phyloP scores from a whole-genome alignment of 2,797 vertebrate species.

The Sandelia bainsii region DNA sequence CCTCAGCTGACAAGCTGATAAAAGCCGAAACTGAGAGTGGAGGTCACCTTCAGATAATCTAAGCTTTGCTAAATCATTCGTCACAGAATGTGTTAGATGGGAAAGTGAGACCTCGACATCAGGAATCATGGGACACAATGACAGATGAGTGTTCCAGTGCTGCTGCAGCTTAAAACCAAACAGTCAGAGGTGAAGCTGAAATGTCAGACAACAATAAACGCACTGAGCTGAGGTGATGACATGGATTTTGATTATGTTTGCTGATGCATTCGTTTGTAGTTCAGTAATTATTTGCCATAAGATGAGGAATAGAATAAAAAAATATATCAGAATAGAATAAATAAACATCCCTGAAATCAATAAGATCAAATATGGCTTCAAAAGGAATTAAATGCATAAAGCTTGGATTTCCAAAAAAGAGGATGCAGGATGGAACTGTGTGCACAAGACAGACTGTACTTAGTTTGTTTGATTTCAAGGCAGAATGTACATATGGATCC shows the following conservation, averaged over 20 bases:
- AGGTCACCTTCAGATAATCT: conserved; percentile 69
- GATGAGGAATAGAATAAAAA: too few species aligned
- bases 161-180: conserved; percentile 17
- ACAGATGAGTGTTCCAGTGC: conserved; percentile 18
- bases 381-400: not conserved
- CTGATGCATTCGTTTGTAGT: not conserved
- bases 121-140: conserved; percentile 18
- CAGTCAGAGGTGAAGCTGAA: conserved; percentile 7
- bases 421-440: not conserved
- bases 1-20: conserved; percentile 47
- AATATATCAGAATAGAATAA: not conserved
- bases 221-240: not conserved
- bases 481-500: not conserved
- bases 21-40: conserved; percentile 37
- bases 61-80: conserved; percentile 56
- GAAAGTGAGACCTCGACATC: conserved; percentile 28
- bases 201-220: not conserved
- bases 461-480: conserved; percentile 1
- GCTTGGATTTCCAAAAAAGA: not conserved
- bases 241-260: conserved; percentile 3
- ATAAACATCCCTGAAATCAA: not conserved
- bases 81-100: conserved; percentile 50
- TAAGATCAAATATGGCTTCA: not conserved
- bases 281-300: conserved; percentile 9
- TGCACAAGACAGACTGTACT: not conserved